phyloP scores from a whole-genome alignment of 2,888 invertebrate species.

The Anoplius nigerrimus region DNA sequence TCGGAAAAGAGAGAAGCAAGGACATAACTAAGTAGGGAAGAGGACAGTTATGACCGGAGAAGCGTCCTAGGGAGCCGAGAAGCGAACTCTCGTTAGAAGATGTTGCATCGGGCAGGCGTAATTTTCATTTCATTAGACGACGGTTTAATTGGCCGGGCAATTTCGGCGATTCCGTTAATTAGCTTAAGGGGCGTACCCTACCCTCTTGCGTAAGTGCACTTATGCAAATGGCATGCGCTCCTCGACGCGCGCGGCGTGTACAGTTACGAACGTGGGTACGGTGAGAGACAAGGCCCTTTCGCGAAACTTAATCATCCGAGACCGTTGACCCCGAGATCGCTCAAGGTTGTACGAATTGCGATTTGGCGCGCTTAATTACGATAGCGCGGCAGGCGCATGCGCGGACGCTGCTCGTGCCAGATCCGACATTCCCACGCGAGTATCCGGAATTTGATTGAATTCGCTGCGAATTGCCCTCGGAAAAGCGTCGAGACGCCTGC shows the following conservation, averaged over 20 bases:
- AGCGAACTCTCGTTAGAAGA: slow-evolving; percentile 3
- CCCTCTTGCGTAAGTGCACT: slow-evolving; percentile 9
- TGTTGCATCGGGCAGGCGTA: not conserved
- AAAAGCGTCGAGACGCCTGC: too few relatives aligned
- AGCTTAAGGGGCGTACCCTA: not conserved
- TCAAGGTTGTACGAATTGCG: slow-evolving; percentile 19
- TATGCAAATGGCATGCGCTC: slow-evolving; percentile 19
- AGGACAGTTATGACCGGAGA: too few relatives aligned
- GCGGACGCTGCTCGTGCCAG: not conserved
- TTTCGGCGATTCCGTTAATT: slow-evolving; percentile 36
- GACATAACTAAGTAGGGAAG: too few relatives aligned
- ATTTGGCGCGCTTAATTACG: slow-evolving; percentile 17
- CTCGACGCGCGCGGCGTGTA: slow-evolving; percentile 19
- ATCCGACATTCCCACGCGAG: not conserved
- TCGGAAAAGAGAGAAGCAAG: too few relatives aligned
- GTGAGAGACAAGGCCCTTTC: slow-evolving; percentile 8
- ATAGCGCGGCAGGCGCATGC: not conserved
- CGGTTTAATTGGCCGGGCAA: slow-evolving; percentile 17
- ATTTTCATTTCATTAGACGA: slow-evolving; percentile 3
- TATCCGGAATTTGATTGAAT: too few relatives aligned
- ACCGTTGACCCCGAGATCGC: slow-evolving; percentile 24
- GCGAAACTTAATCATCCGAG: slow-evolving; percentile 19
- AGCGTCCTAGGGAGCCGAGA: too few relatives aligned
- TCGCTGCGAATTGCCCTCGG: too few relatives aligned
- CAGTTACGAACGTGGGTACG: slow-evolving; percentile 51